Evolutionary conservation across 1,140 invertebrate species (phyloP), one percentile per base, ranked within the genome.

Genomic region (Psix sp.): DNA sequence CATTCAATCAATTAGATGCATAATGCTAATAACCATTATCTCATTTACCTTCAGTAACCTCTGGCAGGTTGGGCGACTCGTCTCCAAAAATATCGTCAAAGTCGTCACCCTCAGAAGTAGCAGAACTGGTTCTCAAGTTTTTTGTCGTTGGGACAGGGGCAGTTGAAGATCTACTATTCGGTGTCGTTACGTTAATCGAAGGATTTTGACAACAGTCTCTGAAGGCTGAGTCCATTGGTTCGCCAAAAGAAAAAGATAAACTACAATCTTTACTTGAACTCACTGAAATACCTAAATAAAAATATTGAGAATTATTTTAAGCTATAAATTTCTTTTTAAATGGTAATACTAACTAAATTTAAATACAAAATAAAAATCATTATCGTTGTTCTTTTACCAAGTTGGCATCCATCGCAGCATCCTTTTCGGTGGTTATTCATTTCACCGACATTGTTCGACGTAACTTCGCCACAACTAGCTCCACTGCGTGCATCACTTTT

Each of bases 401-500:
- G 74, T 77, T 89, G 89, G 70, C 89, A 90, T 2, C 84, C 88
- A 68, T 90, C 88, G 77, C 89, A 90, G 45, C 89, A 90, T 51
- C 89, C 87, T 68, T 88, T 81, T 14, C 86, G 83, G 38, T 84
- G 82, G 39, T 88, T 83, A 10, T 84, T 84, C 2, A 59, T 42
- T 9, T 79, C 77, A 4, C 36, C 15, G 9, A 17, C 18, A 13
- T 15, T 46, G 14, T 74, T 65, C 1, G 56, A 45, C 6, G 43
- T 29, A 10, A 38, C 13, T 13, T 20, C 76, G 1, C 56, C 46
- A 38, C 89, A 90, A 10, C 81, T 83, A 3, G 76, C 43, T 21
- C 88, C 88, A 17, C 79, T 72, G 13, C 84, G 82, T 0, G 89
- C 89, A 13, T 87, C 82, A 10, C 79, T 77, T 63, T 88, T 89